Conservation (phyloP, 1,140 invertebrate species). For the Megalonaias nervosa region DNA sequence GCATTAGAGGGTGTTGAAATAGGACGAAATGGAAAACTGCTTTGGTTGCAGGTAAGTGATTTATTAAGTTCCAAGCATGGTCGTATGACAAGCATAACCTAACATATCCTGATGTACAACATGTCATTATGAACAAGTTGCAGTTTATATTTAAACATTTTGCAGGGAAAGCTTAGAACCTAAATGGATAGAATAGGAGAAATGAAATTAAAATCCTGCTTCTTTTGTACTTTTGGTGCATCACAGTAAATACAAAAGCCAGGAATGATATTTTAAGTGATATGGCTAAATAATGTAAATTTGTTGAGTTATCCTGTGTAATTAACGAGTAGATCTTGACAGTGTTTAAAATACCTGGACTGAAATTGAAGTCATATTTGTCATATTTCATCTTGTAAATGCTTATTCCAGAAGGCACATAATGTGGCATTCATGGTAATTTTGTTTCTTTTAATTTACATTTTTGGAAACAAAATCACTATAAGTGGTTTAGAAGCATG, state of each 20-base stretch:
- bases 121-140: neutral
- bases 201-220: neutral
- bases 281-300: no score
- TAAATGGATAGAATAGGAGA: neutral
- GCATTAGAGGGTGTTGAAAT: conserved; percentile 50
- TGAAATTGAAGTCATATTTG: no score
- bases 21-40: conserved; percentile 48
- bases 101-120: neutral
- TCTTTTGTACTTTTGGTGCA: neutral
- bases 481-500: neutral
- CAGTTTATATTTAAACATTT: neutral
- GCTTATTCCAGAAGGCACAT: no score
- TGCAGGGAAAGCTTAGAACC: neutral
- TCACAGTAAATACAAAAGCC: no score
- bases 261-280: no score
- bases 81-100: neutral
- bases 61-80: neutral
- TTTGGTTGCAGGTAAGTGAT: conserved; percentile 48
- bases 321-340: no score
- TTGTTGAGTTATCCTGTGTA: no score
- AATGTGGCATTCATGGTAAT: no score
- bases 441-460: no score
- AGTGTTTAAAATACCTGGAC: no score
- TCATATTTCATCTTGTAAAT: no score
- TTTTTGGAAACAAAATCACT: neutral